Conservation (phyloP, 2,888 invertebrate species). For the Dynastes hyllus region DNA sequence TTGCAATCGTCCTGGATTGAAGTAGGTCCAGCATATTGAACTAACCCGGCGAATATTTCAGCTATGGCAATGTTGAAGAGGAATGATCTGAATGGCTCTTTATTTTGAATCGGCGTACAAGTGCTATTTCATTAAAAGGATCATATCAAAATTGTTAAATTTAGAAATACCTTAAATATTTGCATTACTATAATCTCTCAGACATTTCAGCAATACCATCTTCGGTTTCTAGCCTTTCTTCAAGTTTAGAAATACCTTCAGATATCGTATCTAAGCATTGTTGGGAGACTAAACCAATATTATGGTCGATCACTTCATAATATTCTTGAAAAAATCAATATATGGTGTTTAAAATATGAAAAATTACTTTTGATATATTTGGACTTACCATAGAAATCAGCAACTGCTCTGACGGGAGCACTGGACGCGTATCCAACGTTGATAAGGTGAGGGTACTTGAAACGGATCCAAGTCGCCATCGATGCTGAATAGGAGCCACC, state of each 20-base stretch:
- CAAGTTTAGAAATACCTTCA: conserved; percentile 67
- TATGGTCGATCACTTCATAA: conserved; percentile 71
- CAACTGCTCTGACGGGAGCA: conserved; percentile 58
- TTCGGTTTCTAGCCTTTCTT: conserved; percentile 62
- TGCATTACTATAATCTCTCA: conserved; percentile 71
- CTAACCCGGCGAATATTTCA: conserved; percentile 48
- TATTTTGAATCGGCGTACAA: conserved; percentile 49
- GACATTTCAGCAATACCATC: conserved; percentile 68
- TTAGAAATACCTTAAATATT: neutral
- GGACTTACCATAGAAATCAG: conserved; percentile 57
- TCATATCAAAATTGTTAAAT: neutral
- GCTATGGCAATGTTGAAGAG: conserved; percentile 53
- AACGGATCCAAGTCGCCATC: conserved; percentile 59
- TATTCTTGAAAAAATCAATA: conserved; percentile 70
- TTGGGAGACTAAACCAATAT: conserved; percentile 67
- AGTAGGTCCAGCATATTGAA: conserved; percentile 53
- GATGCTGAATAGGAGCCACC: conserved; percentile 61
- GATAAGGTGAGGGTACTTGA: conserved; percentile 59
- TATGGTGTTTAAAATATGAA: too few species aligned
- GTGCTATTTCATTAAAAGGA: conserved; percentile 33
- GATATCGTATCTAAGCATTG: conserved; percentile 70
- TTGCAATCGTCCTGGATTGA: conserved; percentile 48
- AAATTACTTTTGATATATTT: neutral
- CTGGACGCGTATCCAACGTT: conserved; percentile 59
- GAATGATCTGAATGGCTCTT: conserved; percentile 52